Evolutionary conservation across 1,140 invertebrate species (phyloP).

Genomic region (Camponotus vicinus): DNA sequence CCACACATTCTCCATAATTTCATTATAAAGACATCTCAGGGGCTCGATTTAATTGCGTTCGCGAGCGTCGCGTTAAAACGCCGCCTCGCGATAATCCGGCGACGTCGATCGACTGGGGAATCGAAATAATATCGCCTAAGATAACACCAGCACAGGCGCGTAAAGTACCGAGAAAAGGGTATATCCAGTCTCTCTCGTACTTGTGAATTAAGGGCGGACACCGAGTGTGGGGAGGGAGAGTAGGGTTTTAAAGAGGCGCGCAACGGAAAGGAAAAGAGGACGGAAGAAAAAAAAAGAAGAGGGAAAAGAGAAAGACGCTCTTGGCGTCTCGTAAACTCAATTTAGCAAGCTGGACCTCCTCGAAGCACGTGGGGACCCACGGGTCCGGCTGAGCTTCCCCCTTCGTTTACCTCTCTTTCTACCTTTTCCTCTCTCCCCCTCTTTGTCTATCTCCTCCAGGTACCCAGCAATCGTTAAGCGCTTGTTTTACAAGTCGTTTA

Average conservation of each 20-base stretch:
- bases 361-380: constrained; percentile 73
- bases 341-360: constrained; percentile 83
- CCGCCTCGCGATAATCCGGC: constrained; percentile 24
- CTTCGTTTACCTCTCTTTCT: constrained; percentile 14
- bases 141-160: constrained; percentile 64
- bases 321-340: constrained; percentile 82
- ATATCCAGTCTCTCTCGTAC: constrained; percentile 32
- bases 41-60: constrained; percentile 42
- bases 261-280: constrained; percentile 62
- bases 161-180: constrained; percentile 69
- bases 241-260: constrained; percentile 47
- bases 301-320: constrained; percentile 54
- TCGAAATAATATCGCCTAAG: constrained; percentile 71
- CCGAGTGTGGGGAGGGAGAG: background rate
- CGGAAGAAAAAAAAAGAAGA: constrained; percentile 21
- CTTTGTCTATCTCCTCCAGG: constrained; percentile 61
- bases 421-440: constrained; percentile 24
- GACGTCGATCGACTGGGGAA: constrained; percentile 60
- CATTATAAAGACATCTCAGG: constrained; percentile 56
- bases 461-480: constrained; percentile 83
- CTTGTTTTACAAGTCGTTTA: constrained; percentile 86
- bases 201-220: constrained; percentile 65
- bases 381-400: background rate
- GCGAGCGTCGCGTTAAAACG: constrained; percentile 25
- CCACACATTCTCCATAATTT: constrained; percentile 3